Percentiles rank a stretch among this genome's conserved stretches.
Evolutionary conservation across 2,797 vertebrate species (phyloP).

Genomic region (Vipera ursinii): DNA sequence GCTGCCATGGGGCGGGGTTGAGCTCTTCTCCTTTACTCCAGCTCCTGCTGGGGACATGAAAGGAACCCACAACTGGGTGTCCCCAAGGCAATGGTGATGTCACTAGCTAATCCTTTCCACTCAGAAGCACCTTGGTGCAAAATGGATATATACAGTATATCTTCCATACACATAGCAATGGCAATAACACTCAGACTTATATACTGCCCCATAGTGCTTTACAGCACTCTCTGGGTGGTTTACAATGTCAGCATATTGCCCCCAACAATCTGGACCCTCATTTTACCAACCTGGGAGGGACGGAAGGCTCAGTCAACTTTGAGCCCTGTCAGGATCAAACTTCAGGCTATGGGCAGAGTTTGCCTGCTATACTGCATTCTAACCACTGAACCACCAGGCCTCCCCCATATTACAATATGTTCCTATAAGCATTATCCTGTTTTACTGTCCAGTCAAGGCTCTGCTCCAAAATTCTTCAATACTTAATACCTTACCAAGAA

Average conservation of each 20-base stretch:
- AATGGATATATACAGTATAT: background rate
- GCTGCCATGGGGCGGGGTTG: background rate
- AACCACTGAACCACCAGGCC: background rate
- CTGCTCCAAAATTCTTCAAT: background rate
- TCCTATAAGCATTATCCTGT: background rate
- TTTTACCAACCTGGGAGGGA: background rate
- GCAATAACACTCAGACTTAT: background rate
- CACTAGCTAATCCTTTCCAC: background rate
- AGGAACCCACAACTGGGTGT: background rate
- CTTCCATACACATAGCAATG: background rate
- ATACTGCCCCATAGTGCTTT: too few relatives aligned
- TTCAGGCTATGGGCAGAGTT: background rate
- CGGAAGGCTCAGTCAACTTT: background rate
- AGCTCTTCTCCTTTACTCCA: background rate
- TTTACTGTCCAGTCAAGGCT: background rate
- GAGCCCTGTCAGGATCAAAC: background rate
- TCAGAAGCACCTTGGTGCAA: background rate
- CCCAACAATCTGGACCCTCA: background rate
- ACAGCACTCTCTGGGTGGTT: background rate
- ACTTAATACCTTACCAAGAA: background rate
- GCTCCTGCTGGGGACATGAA: background rate
- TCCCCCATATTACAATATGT: background rate
- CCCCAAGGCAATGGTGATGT: background rate
- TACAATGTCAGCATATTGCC: background rate
- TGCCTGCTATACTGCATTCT: background rate